phyloP scores from a whole-genome alignment of 1,140 invertebrate genomes.

The Vanessa tameamea region DNA sequence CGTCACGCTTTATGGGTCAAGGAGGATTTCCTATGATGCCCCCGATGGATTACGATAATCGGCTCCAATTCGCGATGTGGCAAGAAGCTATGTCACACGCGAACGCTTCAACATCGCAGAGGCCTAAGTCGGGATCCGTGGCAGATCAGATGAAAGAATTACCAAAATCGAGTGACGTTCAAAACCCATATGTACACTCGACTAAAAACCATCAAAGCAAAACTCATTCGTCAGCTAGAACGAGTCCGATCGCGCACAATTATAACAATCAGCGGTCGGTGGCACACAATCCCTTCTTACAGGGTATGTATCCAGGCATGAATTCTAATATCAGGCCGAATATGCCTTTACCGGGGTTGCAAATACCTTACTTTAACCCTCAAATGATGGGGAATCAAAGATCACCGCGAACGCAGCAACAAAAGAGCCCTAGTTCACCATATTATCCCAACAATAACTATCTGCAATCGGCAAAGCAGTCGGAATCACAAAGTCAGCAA shows the following conservation, averaged over 20 bases:
- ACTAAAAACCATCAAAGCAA: conserved; percentile 69
- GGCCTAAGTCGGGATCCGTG: conserved; percentile 57
- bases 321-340: conserved; percentile 64
- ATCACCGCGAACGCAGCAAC: conserved; percentile 64
- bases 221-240: conserved; percentile 71
- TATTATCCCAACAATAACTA: conserved; percentile 77
- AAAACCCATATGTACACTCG: conserved; percentile 75
- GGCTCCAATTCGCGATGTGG: conserved; percentile 85
- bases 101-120: conserved; percentile 69
- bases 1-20: conserved; percentile 69
- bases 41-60: conserved; percentile 81
- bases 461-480: conserved; percentile 65
- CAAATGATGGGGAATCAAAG: conserved; percentile 65
- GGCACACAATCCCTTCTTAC: conserved; percentile 64
- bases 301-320: conserved; percentile 68
- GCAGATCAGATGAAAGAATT: conserved; percentile 67
- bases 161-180: conserved; percentile 67
- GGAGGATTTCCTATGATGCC: conserved; percentile 77
- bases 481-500: conserved; percentile 51
- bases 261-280: conserved; percentile 65
- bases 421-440: conserved; percentile 70
- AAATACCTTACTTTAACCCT: conserved; percentile 77
- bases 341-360: conserved; percentile 66
- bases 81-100: conserved; percentile 83
- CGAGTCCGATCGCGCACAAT: conserved; percentile 73